Evolutionary conservation across 2,113 vertebrate species (phyloP), one percentile per base, ranked within the genome.

Genomic region (Mesitornis unicolor): DNA sequence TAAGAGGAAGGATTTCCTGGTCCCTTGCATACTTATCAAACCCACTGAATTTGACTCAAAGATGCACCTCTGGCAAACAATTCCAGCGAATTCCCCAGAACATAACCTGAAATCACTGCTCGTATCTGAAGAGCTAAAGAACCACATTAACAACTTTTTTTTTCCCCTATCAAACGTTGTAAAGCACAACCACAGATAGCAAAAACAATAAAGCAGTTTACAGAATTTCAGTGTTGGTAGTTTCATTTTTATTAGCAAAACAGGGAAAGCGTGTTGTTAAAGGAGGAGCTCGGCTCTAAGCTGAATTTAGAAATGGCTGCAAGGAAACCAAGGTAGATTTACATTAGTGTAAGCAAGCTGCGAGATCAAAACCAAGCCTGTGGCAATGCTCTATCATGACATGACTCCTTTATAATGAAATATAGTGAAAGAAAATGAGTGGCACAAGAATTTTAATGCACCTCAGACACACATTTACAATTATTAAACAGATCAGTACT

Each of bases 401-500:
- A 64, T 40, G 65, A 70, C 78, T 94, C 80, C 88, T 89, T 93
- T 89, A 75, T 71, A 89, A 94, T 94, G 80, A 94, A 95, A 94
- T 84, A 92, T 38, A 87, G 88, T 31, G 56, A 75, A 77, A 84
- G 92, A 71, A 95, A 95, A 95, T 71, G 80, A 95, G 69, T 48
- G 76, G 68, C 88, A 71, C 48, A 86, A 86, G 43, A 81, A 93
- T 90, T 94, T 95, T 87, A 97, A 88, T 84, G 95, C 60, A 92
- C 92, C 73, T 93, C 68, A 86, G 96, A 94, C 76, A 74, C 90
- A 80, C 96, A 89, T 96, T 94, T 75, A 64, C 60, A 74, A 60
- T 77, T 71, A 94, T 97, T 95, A 92, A 96, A 93, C 36, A 84
- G 88, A 89, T 89, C 76, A 65, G 51, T 75, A 78, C 64, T 94